Conservation (phyloP, 1,140 invertebrate species). For the Linepithema humile region DNA sequence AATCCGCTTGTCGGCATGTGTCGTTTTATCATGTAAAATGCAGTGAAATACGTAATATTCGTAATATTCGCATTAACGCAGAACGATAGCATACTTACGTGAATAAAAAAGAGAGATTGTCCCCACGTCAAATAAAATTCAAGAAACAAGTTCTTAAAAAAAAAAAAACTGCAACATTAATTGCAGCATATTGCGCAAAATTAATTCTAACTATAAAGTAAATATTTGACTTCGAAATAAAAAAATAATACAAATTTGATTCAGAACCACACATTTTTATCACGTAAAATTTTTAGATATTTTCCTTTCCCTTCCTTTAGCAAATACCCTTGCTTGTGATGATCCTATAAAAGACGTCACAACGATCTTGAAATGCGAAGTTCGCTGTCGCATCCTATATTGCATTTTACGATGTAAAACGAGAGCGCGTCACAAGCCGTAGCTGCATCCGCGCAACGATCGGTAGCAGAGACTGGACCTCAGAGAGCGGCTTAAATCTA, state of each 20-base stretch:
- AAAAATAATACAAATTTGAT: neutral
- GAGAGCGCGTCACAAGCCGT: constrained; percentile 28
- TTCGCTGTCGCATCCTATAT: neutral
- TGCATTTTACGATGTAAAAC: constrained; percentile 65
- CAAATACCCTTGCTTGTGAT: neutral
- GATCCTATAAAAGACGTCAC: neutral
- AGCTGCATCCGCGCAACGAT: constrained; percentile 41
- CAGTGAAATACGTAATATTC: neutral
- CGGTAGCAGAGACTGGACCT: constrained; percentile 58
- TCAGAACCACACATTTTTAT: neutral
- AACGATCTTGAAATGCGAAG: neutral
- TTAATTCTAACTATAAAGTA: neutral
- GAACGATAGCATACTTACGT: neutral
- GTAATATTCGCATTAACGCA: neutral
- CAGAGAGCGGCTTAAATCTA: constrained; percentile 76
- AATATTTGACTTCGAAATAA: neutral
- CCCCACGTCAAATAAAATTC: neutral
- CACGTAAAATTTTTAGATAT: neutral
- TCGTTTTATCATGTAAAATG: constrained; percentile 65
- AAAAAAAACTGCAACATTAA: neutral
- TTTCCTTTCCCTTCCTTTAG: neutral
- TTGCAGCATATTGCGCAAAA: too few relatives aligned
- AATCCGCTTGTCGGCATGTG: constrained; percentile 28
- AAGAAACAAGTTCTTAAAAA: neutral
- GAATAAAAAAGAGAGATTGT: neutral